phyloP scores from a whole-genome alignment of 1,140 invertebrate genomes.

The Aphelenchoides avenae region DNA sequence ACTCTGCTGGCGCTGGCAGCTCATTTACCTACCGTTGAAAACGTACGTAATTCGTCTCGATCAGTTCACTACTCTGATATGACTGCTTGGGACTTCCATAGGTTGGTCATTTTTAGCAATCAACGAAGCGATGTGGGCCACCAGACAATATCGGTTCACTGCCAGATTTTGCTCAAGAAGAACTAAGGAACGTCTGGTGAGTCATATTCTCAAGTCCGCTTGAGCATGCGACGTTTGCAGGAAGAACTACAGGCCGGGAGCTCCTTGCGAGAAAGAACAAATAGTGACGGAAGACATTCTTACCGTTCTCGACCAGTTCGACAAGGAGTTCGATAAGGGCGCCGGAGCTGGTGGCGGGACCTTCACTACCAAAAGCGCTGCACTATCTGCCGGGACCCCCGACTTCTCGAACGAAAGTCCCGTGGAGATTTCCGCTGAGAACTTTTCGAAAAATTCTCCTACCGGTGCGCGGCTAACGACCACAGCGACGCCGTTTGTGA shows the following conservation, averaged over 20 bases:
- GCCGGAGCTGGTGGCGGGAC: neutral
- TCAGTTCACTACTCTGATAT: too few species aligned
- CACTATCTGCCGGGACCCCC: neutral
- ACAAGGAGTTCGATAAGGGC: conserved; percentile 39
- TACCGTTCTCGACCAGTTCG: conserved; percentile 49
- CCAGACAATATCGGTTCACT: conserved; percentile 35
- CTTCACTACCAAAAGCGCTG: neutral
- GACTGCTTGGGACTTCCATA: too few species aligned
- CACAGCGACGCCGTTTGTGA: neutral
- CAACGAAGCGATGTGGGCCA: too few species aligned
- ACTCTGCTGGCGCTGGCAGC: too few species aligned
- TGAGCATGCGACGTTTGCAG: conserved; percentile 20
- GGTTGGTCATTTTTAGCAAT: too few species aligned
- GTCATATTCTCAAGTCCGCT: neutral
- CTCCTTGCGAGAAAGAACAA: conserved; percentile 43
- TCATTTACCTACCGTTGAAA: too few species aligned
- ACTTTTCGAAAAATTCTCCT: neutral
- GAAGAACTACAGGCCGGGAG: conserved; percentile 46
- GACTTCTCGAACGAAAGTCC: neutral
- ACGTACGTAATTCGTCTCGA: too few species aligned
- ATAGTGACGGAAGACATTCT: conserved; percentile 50
- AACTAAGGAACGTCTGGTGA: conserved; percentile 45
- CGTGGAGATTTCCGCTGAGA: neutral
- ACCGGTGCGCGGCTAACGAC: neutral
- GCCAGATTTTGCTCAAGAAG: conserved; percentile 51